Conservation (phyloP, 2,113 vertebrate genomes). For the Xenus cinereus region DNA sequence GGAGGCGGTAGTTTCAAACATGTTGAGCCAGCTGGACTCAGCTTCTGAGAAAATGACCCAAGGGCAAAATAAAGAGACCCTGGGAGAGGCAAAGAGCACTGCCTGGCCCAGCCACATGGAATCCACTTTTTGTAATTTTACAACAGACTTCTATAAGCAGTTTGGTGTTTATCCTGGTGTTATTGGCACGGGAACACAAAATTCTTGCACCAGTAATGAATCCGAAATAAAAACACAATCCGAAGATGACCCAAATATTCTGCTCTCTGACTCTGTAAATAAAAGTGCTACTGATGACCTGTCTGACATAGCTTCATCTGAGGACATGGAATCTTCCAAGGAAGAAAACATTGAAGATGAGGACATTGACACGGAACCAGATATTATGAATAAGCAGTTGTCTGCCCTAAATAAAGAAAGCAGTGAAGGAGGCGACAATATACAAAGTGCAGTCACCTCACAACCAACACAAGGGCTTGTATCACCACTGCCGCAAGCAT, state of each 20-base stretch:
- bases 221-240: conserved; percentile 70
- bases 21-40: conserved; percentile 67
- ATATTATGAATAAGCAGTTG: conserved; percentile 67
- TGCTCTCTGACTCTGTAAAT: conserved; percentile 74
- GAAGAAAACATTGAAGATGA: conserved; percentile 87
- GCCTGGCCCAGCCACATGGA: conserved; percentile 88
- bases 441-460: conserved; percentile 68
- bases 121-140: conserved; percentile 81
- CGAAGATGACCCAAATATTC: conserved; percentile 76
- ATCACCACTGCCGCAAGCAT: conserved; percentile 70
- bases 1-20: conserved; percentile 71
- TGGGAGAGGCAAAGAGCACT: conserved; percentile 78
- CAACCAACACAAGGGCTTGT: conserved; percentile 73
- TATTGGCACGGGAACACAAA: conserved; percentile 73
- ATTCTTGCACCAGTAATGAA: conserved; percentile 75
- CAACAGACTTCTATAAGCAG: conserved; percentile 93
- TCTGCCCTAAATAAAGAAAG: conserved; percentile 74
- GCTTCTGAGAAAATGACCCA: conserved; percentile 74
- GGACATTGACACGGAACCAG: conserved; percentile 77
- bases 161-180: conserved; percentile 85
- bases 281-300: conserved; percentile 79
- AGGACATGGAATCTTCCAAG: conserved; percentile 85
- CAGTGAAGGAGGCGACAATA: conserved; percentile 71
- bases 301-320: conserved; percentile 85
- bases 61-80: conserved; percentile 77